These are phyloP conservation scores for Tetrao urogallus DNA, from an alignment of 2,113 vertebrate species.

Conservation along the genomic window DNA sequence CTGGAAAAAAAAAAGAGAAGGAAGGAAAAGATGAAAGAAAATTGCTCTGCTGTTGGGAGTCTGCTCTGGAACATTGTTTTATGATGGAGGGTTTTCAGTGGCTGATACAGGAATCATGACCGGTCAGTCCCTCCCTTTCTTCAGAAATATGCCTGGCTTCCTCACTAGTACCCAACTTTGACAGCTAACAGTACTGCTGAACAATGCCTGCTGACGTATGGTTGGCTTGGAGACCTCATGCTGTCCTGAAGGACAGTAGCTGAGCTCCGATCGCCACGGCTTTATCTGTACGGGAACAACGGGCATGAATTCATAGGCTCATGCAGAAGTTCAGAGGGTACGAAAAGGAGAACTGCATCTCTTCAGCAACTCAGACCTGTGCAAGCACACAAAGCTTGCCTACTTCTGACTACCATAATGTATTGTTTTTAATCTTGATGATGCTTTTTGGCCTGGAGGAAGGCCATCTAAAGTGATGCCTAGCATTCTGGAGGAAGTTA, in stretches of 20 bases:
- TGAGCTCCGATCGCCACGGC: background rate
- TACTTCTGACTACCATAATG: slow-evolving; percentile 9
- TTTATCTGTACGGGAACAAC: slow-evolving; percentile 22
- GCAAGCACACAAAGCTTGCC: background rate
- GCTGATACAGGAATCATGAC: no score
- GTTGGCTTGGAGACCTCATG: background rate
- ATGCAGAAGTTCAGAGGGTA: slow-evolving; percentile 4
- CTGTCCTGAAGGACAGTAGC: background rate
- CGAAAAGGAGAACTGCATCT: background rate
- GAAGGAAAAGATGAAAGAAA: no score
- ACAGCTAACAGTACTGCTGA: background rate
- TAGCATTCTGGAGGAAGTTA: background rate
- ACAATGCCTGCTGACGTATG: slow-evolving; percentile 1
- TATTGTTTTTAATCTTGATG: slow-evolving; percentile 27
- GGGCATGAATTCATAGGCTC: background rate
- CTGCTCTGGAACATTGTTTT: no score
- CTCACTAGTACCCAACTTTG: background rate
- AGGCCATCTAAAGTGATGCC: background rate
- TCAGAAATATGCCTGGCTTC: background rate
- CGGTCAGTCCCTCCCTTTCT: no score
- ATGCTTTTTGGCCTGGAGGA: background rate
- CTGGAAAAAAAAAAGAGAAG: no score
- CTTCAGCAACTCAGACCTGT: background rate
- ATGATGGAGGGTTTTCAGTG: no score
- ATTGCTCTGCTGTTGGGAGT: no score